Percentiles rank a stretch among this genome's conserved stretches.
Conservation (phyloP, 2,113 vertebrate genomes). For the Rostratula benghalensis region DNA sequence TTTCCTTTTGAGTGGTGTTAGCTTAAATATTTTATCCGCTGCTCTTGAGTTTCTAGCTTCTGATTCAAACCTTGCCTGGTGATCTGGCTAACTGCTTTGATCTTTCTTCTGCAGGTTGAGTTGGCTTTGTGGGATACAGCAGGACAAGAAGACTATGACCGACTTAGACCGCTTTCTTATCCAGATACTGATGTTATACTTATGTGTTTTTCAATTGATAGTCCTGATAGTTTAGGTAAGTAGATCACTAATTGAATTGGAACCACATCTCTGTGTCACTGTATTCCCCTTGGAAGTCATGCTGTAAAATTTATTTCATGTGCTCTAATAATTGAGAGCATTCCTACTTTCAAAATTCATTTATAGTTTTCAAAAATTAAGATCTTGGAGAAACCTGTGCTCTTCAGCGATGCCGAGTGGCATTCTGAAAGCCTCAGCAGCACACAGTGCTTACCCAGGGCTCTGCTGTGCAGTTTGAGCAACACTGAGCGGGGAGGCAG, state of each 20-base stretch:
- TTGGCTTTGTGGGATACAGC: slow-evolving; percentile 98
- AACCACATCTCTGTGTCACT: not conserved
- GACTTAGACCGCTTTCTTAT: slow-evolving; percentile 96
- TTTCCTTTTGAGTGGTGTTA: not conserved
- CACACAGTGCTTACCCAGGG: not conserved
- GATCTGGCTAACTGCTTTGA: not conserved
- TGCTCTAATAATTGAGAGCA: not conserved
- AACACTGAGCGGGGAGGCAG: not conserved
- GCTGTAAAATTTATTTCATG: not conserved
- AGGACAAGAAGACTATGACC: slow-evolving; percentile 97
- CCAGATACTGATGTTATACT: slow-evolving; percentile 99
- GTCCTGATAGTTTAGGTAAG: slow-evolving; percentile 98
- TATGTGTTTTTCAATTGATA: slow-evolving; percentile 99
- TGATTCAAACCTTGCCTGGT: not conserved
- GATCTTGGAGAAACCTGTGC: not conserved
- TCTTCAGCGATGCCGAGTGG: not conserved
- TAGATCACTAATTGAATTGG: not conserved
- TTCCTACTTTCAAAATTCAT: not conserved
- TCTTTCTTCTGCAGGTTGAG: slow-evolving; percentile 83
- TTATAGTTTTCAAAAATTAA: not conserved
- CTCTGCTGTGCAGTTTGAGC: not conserved
- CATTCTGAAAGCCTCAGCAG: not conserved
- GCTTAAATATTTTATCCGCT: not conserved
- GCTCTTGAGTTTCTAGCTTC: not conserved
- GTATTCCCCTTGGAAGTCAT: not conserved